These are phyloP conservation scores for Neoascia interrupta DNA, from an alignment of 2,888 invertebrate species.

Conservation along the genomic window DNA sequence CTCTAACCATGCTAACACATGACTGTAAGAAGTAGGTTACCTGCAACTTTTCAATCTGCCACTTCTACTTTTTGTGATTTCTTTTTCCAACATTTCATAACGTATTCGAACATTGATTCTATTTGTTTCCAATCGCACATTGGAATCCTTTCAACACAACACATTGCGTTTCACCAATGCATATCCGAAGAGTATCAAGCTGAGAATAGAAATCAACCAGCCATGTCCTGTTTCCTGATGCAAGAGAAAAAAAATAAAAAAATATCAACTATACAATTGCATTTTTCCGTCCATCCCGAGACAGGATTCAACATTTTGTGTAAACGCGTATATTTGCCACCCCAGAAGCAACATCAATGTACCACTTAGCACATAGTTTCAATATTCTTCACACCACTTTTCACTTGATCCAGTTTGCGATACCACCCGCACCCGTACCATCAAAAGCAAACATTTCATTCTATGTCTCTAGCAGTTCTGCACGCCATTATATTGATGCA, in stretches of 20 bases:
- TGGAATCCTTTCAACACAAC: too few relatives aligned
- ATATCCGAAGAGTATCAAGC: background rate
- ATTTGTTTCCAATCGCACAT: too few relatives aligned
- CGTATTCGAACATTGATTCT: too few relatives aligned
- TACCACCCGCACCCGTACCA: slow-evolving; percentile 5
- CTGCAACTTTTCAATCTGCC: too few relatives aligned
- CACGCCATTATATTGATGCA: slow-evolving; percentile 50
- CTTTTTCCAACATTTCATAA: too few relatives aligned
- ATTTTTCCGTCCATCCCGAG: background rate
- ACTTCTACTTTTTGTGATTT: too few relatives aligned
- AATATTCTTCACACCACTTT: slow-evolving; percentile 40
- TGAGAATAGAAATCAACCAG: background rate
- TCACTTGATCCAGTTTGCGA: slow-evolving; percentile 62
- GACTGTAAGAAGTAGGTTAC: too few relatives aligned
- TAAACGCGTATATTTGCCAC: background rate
- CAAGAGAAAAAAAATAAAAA: too few relatives aligned
- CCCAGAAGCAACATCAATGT: slow-evolving; percentile 39
- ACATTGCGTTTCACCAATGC: too few relatives aligned
- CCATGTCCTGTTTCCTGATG: background rate
- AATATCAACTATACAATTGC: slow-evolving; percentile 10
- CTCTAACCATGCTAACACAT: too few relatives aligned
- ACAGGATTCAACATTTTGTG: slow-evolving; percentile 7
- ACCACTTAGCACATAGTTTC: slow-evolving; percentile 47
- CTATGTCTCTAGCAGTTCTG: slow-evolving; percentile 44
- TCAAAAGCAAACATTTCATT: slow-evolving; percentile 66